Conservation (phyloP, 2,797 vertebrate species). For the Gymnocypris eckloni region DNA sequence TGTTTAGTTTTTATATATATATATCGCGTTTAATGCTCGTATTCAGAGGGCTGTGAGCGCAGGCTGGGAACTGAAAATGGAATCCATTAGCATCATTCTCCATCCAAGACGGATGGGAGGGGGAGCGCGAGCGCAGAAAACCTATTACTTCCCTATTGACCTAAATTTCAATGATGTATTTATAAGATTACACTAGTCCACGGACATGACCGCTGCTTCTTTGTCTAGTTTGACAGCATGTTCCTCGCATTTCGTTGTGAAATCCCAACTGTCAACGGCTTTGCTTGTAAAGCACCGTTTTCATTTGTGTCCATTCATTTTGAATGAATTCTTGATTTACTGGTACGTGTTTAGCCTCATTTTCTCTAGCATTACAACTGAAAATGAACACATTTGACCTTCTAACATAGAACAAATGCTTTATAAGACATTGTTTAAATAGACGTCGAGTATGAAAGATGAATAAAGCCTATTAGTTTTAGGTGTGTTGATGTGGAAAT, state of each 20-base stretch:
- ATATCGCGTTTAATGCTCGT: constrained; percentile 25
- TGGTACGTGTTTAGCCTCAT: neutral
- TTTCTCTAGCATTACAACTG: neutral
- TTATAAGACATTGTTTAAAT: neutral
- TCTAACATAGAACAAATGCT: neutral
- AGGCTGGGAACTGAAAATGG: constrained; percentile 59
- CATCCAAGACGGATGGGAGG: constrained; percentile 55
- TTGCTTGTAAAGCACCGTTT: neutral
- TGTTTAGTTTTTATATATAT: neutral
- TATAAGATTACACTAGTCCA: constrained; percentile 57
- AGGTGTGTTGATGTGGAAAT: constrained; percentile 4
- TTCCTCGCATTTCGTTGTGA: neutral
- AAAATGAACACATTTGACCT: neutral
- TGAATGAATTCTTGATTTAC: constrained; percentile 5
- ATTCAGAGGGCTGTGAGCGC: constrained; percentile 35
- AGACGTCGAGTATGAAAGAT: neutral
- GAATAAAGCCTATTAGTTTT: constrained; percentile 9
- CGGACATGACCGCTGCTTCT: constrained; percentile 48
- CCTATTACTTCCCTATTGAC: constrained; percentile 66
- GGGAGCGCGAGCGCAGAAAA: constrained; percentile 42
- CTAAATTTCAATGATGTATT: constrained; percentile 66
- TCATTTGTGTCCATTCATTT: constrained; percentile 37
- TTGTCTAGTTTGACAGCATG: constrained; percentile 39
- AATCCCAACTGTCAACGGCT: constrained; percentile 24
- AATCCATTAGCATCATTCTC: constrained; percentile 65